A percentile compares a stretch with the other conserved stretches of the same genome.
These are phyloP conservation scores for Geophilus truncorum DNA, from an alignment of 2,888 invertebrate species.

Conservation along the genomic window DNA sequence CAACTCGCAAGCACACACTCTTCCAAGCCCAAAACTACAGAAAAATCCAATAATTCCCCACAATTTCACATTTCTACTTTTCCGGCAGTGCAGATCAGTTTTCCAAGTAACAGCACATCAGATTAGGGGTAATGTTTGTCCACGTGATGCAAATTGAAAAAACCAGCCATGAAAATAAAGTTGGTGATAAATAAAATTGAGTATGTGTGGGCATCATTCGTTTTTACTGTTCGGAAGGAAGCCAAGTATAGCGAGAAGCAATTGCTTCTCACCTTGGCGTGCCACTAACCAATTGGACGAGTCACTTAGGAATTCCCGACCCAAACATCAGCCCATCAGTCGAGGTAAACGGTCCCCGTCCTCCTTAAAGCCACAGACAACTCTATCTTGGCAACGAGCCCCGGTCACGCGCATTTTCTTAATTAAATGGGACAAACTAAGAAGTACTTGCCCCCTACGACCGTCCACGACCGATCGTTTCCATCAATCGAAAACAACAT, in stretches of 20 bases:
- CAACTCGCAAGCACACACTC: no score
- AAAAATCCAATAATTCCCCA: no score
- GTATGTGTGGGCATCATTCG: neutral
- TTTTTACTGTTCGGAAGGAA: neutral
- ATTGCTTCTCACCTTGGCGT: constrained; percentile 5
- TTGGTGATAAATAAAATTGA: neutral
- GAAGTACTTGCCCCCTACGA: constrained; percentile 3
- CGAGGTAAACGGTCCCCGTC: constrained; percentile 4
- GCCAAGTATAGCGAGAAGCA: neutral
- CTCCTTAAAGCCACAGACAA: constrained; percentile 5
- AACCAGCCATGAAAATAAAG: neutral
- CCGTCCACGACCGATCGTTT: neutral
- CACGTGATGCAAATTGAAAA: neutral
- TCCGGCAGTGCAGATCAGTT: no score
- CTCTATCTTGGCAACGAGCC: constrained; percentile 4
- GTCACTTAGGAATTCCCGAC: constrained; percentile 5
- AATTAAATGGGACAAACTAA: constrained; percentile 18
- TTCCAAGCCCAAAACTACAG: no score
- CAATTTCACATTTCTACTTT: no score
- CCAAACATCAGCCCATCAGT: constrained; percentile 10
- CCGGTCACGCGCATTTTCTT: neutral
- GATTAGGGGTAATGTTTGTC: no score
- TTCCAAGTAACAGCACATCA: no score
- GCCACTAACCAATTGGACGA: constrained; percentile 15
- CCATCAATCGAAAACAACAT: constrained; percentile 17